phyloP scores from a whole-genome alignment of 2,888 invertebrate species.

The Metacarcinus magister region DNA sequence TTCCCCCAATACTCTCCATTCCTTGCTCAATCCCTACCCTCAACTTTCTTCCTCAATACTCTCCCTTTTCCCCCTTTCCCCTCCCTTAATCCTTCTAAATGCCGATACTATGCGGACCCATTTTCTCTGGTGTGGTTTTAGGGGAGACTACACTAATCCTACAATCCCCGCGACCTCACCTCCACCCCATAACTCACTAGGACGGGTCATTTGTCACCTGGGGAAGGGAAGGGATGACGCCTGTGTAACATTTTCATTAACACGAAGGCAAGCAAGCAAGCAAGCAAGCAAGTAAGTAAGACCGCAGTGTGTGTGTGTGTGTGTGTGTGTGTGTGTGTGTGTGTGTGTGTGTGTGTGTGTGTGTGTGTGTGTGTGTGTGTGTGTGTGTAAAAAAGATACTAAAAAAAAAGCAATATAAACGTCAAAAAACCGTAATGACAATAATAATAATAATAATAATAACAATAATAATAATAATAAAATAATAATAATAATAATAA shows the following conservation, averaged over 20 bases:
- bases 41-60: neutral
- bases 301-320: neutral
- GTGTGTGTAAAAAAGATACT: neutral
- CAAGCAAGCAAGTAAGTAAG: neutral
- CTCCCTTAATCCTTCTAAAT: neutral
- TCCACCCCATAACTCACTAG: neutral
- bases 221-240: neutral
- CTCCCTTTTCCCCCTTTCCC: neutral
- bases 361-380: slow-evolving; percentile 26
- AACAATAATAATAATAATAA: neutral
- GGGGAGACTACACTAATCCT: neutral
- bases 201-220: neutral
- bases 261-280: neutral
- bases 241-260: neutral
- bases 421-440: neutral
- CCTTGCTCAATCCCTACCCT: neutral
- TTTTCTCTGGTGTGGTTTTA: neutral
- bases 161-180: neutral
- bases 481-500: neutral
- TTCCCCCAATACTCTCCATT: neutral
- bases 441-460: neutral
- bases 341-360: slow-evolving; percentile 26
- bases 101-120: neutral
- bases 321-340: slow-evolving; percentile 26
- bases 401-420: no score